Percentiles rank a stretch among this genome's conserved stretches.
phyloP scores from a whole-genome alignment of 1,140 invertebrate species.

The Drosophila nigromelanica region DNA sequence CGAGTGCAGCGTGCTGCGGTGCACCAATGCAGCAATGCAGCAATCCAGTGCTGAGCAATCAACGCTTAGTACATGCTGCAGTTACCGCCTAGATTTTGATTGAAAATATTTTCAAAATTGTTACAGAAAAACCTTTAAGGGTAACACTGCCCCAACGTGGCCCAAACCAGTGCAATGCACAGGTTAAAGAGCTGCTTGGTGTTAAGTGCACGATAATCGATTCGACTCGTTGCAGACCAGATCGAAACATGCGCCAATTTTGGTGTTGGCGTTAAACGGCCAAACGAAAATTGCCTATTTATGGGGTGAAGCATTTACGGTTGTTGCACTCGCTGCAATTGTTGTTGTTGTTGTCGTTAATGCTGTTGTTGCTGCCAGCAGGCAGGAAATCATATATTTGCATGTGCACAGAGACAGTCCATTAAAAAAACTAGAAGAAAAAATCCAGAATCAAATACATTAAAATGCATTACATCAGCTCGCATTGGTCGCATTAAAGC shows the following conservation, averaged over 20 bases:
- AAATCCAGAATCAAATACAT: constrained; percentile 33
- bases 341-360: constrained; percentile 6
- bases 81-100: constrained; percentile 67
- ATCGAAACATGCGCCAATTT: constrained; percentile 29
- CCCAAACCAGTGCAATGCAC: constrained; percentile 22
- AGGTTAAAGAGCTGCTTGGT: constrained; percentile 77
- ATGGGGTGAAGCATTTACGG: constrained; percentile 51
- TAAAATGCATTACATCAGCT: constrained; percentile 55
- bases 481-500: constrained; percentile 18
- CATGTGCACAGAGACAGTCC: constrained; percentile 63
- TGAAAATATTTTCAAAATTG: constrained; percentile 75
- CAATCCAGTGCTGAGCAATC: constrained; percentile 35
- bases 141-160: constrained; percentile 49
- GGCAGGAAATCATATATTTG: constrained; percentile 74
- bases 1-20: constrained; percentile 19
- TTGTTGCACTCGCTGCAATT: not conserved
- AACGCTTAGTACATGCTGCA: constrained; percentile 43
- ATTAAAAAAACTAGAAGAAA: constrained; percentile 38
- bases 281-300: constrained; percentile 75
- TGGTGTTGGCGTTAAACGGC: constrained; percentile 76
- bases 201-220: constrained; percentile 82
- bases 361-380: constrained; percentile 13
- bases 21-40: not conserved
- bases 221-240: constrained; percentile 62
- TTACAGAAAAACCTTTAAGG: constrained; percentile 71